These are phyloP conservation scores for Lycaon pictus DNA, from an alignment of 2,113 vertebrate species.

Conservation along the genomic window DNA sequence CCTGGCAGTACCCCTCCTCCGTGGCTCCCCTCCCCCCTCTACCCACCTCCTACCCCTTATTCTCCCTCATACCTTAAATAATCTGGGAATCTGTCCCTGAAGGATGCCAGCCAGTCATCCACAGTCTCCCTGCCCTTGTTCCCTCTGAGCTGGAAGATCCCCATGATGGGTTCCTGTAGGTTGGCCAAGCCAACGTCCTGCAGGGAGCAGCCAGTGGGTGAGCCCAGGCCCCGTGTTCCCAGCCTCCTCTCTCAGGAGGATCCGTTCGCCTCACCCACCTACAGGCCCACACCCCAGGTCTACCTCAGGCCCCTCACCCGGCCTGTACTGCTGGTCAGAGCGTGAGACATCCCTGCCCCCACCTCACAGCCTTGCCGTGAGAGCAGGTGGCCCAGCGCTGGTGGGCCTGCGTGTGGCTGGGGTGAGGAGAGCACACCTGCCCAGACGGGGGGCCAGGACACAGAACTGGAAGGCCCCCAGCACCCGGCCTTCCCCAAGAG, in stretches of 20 bases:
- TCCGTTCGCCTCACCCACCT: background rate
- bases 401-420: background rate
- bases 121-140: background rate
- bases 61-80: background rate
- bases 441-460: background rate
- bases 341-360: background rate
- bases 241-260: background rate
- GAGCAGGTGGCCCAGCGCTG: background rate
- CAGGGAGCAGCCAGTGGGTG: background rate
- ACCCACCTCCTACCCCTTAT: background rate
- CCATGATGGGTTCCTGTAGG: background rate
- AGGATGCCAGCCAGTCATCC: background rate
- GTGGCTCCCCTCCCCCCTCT: background rate
- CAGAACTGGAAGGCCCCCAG: background rate
- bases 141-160: background rate
- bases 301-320: accelerated
- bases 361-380: background rate
- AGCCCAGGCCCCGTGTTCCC: background rate
- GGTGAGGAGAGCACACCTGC: accelerated
- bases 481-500: accelerated
- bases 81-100: background rate
- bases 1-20: background rate
- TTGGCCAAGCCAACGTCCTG: background rate
- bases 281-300: background rate
- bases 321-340: background rate